Evolutionary conservation across 2,113 vertebrate genomes (phyloP), one percentile per base, ranked within the genome.

Genomic region (Paradisaea rubra): DNA sequence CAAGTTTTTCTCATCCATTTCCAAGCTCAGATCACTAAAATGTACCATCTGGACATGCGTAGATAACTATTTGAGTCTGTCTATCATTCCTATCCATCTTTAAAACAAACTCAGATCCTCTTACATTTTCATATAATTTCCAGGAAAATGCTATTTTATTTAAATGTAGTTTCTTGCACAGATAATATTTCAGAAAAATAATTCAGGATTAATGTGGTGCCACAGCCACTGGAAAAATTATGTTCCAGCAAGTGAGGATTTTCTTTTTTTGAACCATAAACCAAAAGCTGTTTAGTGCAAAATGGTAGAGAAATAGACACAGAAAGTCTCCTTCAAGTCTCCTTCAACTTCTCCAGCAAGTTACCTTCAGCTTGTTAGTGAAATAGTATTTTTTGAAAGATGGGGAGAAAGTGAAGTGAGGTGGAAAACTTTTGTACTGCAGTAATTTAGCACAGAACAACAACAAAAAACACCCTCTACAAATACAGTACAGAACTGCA

Each of bases 141-240:
- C 27, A 72, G 74, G 44, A 31, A 94, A 94, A 87, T 49, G 22
- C 3, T 86, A 4, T 72, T 97, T 88, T 65, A 74, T 81, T 82
- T 88, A 86, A 86, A 28, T 69, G 23, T 37, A 79, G 56, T 61
- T 78, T 94, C n/a, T 81, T 78, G 11, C 18, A 37, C 22, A 60
- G 68, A 21, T 93, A 94, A 80, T 86, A 71, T 86, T 92, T 94
- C 57, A 95, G 71, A 77, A 79, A 91, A 92, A 61, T 52, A 73
- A 77, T 76, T 95, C 16, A 30, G 42, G 64, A 89, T 73, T 89
- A 91, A 79, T 60, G 18, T 37, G 41, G 18, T 95, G 31, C 39
- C 63, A 66, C 44, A 80, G 60, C 31, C 35, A 53, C 31, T 73
- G 74, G 47, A 95, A 94, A 11, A 87, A 63, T 25, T 66, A 56